Evolutionary conservation across 2,113 vertebrate genomes (phyloP).

Genomic region (Podarcis raffonei): DNA sequence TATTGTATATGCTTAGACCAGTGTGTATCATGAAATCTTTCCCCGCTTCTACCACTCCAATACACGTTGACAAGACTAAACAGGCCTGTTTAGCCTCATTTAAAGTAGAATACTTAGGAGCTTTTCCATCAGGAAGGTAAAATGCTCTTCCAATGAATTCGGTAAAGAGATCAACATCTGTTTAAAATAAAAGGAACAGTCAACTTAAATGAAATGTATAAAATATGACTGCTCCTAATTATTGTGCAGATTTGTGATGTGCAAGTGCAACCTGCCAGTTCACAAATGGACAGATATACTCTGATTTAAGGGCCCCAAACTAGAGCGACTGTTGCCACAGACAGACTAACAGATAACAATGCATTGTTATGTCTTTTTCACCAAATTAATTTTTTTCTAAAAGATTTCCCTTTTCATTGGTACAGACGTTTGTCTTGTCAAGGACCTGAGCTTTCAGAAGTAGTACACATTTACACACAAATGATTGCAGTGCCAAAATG

Average conservation of each 20-base stretch:
- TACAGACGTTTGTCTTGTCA: not conserved
- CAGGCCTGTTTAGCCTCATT: slow-evolving; percentile 19
- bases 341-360: not conserved
- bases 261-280: not conserved
- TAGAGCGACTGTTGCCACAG: not conserved
- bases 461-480: not conserved
- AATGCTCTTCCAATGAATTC: slow-evolving; percentile 11
- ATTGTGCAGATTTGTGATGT: not conserved
- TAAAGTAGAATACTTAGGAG: not conserved
- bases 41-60: slow-evolving; percentile 6
- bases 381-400: not conserved
- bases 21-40: not conserved
- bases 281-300: not conserved
- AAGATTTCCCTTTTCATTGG: not conserved
- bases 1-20: slow-evolving; percentile 26
- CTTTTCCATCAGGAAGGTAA: not conserved
- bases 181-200: slow-evolving; percentile 7
- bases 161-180: slow-evolving; percentile 20
- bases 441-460: not conserved
- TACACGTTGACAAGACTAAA: not conserved
- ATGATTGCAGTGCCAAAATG: not conserved
- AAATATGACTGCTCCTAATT: not conserved
- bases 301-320: not conserved
- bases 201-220: not conserved
- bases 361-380: no score